Conservation (phyloP, 1,140 invertebrate species). For the Philotrypesis tridentata region DNA sequence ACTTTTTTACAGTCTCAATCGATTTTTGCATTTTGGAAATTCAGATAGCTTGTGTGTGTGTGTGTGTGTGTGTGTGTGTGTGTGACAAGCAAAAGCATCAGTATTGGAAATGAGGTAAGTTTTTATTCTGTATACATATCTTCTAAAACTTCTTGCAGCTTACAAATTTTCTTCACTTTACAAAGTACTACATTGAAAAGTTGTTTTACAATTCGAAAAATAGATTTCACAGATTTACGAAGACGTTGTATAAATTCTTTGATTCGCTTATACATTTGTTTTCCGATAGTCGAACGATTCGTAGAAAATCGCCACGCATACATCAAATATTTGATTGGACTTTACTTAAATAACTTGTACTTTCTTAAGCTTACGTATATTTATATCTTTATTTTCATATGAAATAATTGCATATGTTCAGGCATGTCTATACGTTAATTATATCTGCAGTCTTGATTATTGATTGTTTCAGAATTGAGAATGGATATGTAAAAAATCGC, state of each 20-base stretch:
- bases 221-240: neutral
- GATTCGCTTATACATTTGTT: constrained; percentile 5
- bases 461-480: constrained; percentile 24
- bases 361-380: constrained; percentile 17
- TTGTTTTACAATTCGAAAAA: constrained; percentile 11
- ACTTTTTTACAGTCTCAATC: neutral
- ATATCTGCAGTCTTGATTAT: constrained; percentile 49
- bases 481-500: constrained; percentile 18
- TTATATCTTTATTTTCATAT: neutral
- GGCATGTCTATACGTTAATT: constrained; percentile 27
- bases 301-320: constrained; percentile 3
- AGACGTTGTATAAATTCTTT: neutral
- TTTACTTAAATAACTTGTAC: constrained; percentile 33
- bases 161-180: neutral
- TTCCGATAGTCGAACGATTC: neutral
- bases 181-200: neutral
- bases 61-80: too few relatives aligned
- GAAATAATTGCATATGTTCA: constrained; percentile 13
- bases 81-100: neutral
- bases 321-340: constrained; percentile 11
- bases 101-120: constrained; percentile 24
- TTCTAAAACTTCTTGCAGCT: neutral
- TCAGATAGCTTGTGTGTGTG: too few relatives aligned
- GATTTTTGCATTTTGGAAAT: neutral
- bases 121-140: constrained; percentile 20